Evolutionary conservation across 2,888 invertebrate species (phyloP), one percentile per base, ranked within the genome.

Genomic region (Smittia aterrima): DNA sequence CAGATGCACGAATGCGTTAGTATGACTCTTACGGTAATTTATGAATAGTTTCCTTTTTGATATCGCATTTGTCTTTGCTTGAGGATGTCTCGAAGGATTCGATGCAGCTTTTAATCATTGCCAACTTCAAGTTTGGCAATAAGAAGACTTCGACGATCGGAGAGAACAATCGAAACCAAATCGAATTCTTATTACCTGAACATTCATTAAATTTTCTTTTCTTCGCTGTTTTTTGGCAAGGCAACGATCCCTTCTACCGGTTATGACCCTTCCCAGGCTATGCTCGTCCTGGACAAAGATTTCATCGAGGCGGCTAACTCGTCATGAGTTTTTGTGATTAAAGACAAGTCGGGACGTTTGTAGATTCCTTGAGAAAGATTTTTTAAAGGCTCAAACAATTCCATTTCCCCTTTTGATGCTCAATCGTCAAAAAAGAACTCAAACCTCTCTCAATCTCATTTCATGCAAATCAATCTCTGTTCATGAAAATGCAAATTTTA

Each of bases 161-260:
- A 38, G 11, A 38, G 38, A 38, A 7, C 47, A 47, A 47, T 32
- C 32, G 47, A 68, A 47, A 68, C 53, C 68, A 22, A 38, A 67
- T 67, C 67, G 40, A 67, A 67, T 68, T 68, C 40, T 68, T 47
- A 67, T 68, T 68, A 68, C 68, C 68, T 68, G 68, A 16, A 53
- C 24, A 68, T 68, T 68, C 41, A 47, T 68, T 47, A 68, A 16
- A 16, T 47, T 0, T 20, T 13, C 20, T 67, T 40, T 4, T 38
- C 38, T 16, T 32, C 66, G 7, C 38, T 66, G 11, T 66, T 66
- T 66, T 66, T 67, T 38, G 68, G 24, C 16, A 68, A 40, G 16
- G 22, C 20, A 40, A 38, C 40, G 41, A 47, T 38, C 47, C 53
- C 68, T 22, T 68, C 47, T 32, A 16, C 68, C 16, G 32, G 24